These are phyloP conservation scores for Urocitellus parryii DNA, from an alignment of 2,113 vertebrate species.

Conservation along the genomic window DNA sequence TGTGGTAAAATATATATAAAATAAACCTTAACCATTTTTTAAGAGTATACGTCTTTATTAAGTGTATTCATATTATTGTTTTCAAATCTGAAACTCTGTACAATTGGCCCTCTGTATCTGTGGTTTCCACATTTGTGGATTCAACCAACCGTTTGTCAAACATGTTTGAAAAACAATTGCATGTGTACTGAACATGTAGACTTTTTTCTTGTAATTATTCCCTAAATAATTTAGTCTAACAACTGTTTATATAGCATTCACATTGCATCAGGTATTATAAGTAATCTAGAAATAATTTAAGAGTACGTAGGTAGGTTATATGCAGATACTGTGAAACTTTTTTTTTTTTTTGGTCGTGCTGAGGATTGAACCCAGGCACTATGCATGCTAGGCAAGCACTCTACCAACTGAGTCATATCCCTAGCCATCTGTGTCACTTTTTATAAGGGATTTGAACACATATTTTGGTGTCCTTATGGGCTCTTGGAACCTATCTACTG, in stretches of 20 bases:
- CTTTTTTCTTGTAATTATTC: not conserved
- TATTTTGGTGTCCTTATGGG: not conserved
- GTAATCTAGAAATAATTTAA: not conserved
- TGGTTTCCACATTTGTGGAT: not conserved
- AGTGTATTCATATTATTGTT: not conserved
- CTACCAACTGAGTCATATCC: too few relatives aligned
- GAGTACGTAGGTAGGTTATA: not conserved
- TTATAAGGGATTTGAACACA: not conserved
- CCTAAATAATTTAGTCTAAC: not conserved
- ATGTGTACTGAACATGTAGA: not conserved
- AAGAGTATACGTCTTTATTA: too few relatives aligned
- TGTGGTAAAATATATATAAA: not conserved
- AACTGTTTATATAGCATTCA: not conserved
- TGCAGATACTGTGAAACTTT: not conserved
- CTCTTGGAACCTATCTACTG: not conserved
- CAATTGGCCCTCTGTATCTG: not conserved
- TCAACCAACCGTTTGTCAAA: not conserved
- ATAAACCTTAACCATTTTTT: too few relatives aligned
- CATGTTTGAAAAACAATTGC: not conserved
- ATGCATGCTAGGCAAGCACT: too few relatives aligned
- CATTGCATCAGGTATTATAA: not conserved
- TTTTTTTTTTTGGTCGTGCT: too few relatives aligned
- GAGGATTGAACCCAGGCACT: too few relatives aligned
- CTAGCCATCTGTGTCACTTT: not conserved
- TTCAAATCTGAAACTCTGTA: not conserved